Evolutionary conservation across 2,113 vertebrate genomes (phyloP), one percentile per base, ranked within the genome.

Genomic region (Myotis lucifugus): DNA sequence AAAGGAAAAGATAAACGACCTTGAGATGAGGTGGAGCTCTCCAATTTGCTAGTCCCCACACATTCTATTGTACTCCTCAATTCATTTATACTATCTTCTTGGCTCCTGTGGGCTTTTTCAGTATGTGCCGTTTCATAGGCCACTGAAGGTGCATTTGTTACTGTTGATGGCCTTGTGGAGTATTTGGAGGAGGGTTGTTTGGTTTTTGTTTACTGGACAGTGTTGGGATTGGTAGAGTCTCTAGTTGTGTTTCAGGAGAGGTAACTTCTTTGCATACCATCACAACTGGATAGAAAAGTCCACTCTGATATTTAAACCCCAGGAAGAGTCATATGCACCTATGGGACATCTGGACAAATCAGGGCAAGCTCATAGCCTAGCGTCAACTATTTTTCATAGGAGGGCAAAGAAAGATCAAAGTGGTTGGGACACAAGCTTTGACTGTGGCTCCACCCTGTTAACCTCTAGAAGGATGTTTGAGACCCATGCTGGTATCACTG

Each of bases 301-400:
- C 29, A 86, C 42, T 64, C 48, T 88, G 34, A 69, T 66, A 79
- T 90, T 54, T 95, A 87, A 93, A 81, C 15, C 11, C 32, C n/a
- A 84, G 56, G 32, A 15, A 74, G 23, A 88, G 8, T 61, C 48
- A 90, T 79, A 85, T 91, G 85, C 25, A 61, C 34, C 59, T 32
- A 56, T 3, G 29, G 25, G 8, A 95, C 5, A 76, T 76, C 13
- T 85, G 19, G 25, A 81, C 42, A 88, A 82, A 66, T 0, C 19
- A 66, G 27, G 93, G 46, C 2, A 95, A 86, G 29, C 27, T 46
- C 59, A 52, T 27, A 85, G 18, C 27, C 32, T 93, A 66, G 37
- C 18, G 42, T 94, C 77, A 92, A 48, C 54, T 95, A 66, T 88
- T 94, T 94, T 37, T 81, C 14, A 37, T 34, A 91, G 52, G 37